These are phyloP conservation scores for Drosophila ambigua DNA, from an alignment of 1,140 invertebrate genomes.

Conservation along the genomic window DNA sequence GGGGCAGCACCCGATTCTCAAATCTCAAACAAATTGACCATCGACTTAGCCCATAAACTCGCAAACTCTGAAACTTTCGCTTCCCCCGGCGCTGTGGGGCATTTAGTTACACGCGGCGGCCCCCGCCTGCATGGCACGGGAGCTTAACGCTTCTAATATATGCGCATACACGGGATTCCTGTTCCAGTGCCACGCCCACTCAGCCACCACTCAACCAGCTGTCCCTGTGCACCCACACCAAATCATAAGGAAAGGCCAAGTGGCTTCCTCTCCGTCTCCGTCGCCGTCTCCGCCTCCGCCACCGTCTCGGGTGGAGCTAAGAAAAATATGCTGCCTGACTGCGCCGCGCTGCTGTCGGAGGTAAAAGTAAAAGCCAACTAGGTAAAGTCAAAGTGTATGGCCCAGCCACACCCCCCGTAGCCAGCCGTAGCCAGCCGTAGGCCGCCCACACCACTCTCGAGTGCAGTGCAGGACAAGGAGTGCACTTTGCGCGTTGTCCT, in stretches of 20 bases:
- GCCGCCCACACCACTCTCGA: slow-evolving; percentile 30
- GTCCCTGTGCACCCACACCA: slow-evolving; percentile 5
- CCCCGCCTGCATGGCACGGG: slow-evolving; percentile 42
- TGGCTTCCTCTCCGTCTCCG: slow-evolving; percentile 14
- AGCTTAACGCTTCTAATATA: slow-evolving; percentile 62
- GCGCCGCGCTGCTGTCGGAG: slow-evolving; percentile 14
- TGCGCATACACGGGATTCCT: slow-evolving; percentile 57
- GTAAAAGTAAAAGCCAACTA: slow-evolving; percentile 75
- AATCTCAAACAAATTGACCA: slow-evolving; percentile 80
- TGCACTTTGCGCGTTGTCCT: slow-evolving; percentile 77
- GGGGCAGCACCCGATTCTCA: slow-evolving; percentile 56
- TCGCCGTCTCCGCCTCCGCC: too few relatives aligned
- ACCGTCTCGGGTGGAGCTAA: slow-evolving; percentile 24
- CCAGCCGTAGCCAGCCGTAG: slow-evolving; percentile 8
- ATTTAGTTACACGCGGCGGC: slow-evolving; percentile 46
- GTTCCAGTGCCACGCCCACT: neutral
- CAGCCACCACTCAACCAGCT: slow-evolving; percentile 4
- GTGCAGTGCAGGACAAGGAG: slow-evolving; percentile 27
- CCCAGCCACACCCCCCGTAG: slow-evolving; percentile 40
- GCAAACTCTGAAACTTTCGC: slow-evolving; percentile 57
- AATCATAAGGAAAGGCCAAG: slow-evolving; percentile 45
- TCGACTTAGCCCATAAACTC: slow-evolving; percentile 64
- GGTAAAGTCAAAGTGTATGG: slow-evolving; percentile 68
- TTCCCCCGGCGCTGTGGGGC: slow-evolving; percentile 8
- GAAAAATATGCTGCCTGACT: slow-evolving; percentile 69